Percentiles rank a stretch among this genome's conserved stretches.
Evolutionary conservation across 1,140 invertebrate species (phyloP).

Genomic region (Hyphantria cunea): DNA sequence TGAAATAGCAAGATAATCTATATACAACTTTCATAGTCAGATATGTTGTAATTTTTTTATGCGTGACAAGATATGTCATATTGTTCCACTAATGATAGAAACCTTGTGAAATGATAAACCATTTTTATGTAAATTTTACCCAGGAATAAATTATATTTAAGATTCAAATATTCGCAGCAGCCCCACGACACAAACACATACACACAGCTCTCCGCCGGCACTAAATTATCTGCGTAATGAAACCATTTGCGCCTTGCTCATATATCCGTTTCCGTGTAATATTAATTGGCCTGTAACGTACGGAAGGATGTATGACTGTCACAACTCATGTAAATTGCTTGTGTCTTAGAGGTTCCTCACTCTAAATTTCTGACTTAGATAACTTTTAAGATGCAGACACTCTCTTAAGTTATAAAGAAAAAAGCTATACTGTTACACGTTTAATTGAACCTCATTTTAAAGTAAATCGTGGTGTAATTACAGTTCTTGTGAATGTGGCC

Average conservation of each 20-base stretch:
- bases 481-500: too few relatives aligned
- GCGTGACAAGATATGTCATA: too few relatives aligned
- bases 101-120: too few relatives aligned
- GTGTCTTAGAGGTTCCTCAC: conserved; percentile 43
- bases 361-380: conserved; percentile 13
- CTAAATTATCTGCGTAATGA: conserved; percentile 62
- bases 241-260: conserved; percentile 65
- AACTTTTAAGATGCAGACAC: conserved; percentile 6
- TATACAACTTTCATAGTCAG: too few relatives aligned
- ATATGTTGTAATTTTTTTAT: too few relatives aligned
- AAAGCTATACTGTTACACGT: too few relatives aligned
- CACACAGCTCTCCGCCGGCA: conserved; percentile 10
- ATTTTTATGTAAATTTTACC: too few relatives aligned
- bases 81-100: too few relatives aligned
- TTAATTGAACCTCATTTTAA: too few relatives aligned
- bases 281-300: conserved; percentile 76
- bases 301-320: conserved; percentile 69
- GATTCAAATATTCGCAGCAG: not conserved
- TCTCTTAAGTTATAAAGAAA: conserved; percentile 1
- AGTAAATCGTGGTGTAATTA: too few relatives aligned
- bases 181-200: not conserved
- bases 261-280: conserved; percentile 77
- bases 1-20: too few relatives aligned
- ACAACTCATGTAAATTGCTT: conserved; percentile 76
- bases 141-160: too few relatives aligned